phyloP scores from a whole-genome alignment of 2,888 invertebrate genomes.

The Chalcosyrphus nemorum region DNA sequence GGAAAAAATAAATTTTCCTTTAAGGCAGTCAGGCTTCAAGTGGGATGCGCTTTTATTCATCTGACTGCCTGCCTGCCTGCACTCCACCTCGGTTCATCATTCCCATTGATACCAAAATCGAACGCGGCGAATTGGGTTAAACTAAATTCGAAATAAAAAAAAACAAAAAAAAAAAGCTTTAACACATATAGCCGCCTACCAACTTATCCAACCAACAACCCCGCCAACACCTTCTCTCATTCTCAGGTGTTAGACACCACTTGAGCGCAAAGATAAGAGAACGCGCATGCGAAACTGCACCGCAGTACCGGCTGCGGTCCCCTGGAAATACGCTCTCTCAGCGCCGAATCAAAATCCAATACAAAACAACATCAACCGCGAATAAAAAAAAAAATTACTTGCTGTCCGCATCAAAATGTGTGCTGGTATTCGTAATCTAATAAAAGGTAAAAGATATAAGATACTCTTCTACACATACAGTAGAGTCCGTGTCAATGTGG shows the following conservation, averaged over 20 bases:
- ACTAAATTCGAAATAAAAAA: slow-evolving; percentile 31
- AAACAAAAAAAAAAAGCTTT: slow-evolving; percentile 64
- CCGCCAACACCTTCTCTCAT: slow-evolving; percentile 42
- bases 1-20: slow-evolving; percentile 28
- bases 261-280: slow-evolving; percentile 58
- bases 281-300: slow-evolving; percentile 69
- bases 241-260: slow-evolving; percentile 60
- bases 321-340: slow-evolving; percentile 58
- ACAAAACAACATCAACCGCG: slow-evolving; percentile 58
- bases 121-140: slow-evolving; percentile 61
- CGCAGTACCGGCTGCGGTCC: slow-evolving; percentile 71
- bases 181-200: slow-evolving; percentile 43
- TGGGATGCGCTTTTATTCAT: slow-evolving; percentile 43
- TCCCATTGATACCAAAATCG: slow-evolving; percentile 28
- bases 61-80: slow-evolving; percentile 4
- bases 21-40: slow-evolving; percentile 17
- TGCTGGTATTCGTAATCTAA: slow-evolving; percentile 23
- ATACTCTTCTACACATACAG: neutral
- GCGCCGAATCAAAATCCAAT: slow-evolving; percentile 61
- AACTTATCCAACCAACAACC: slow-evolving; percentile 66
- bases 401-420: slow-evolving; percentile 16
- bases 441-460: neutral
- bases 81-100: neutral
- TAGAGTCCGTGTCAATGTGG: neutral
- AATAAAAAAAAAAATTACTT: slow-evolving; percentile 48